Percentiles rank a stretch among this genome's conserved stretches.
Conservation (phyloP, 2,113 vertebrate species). For the Pantherophis guttatus region DNA sequence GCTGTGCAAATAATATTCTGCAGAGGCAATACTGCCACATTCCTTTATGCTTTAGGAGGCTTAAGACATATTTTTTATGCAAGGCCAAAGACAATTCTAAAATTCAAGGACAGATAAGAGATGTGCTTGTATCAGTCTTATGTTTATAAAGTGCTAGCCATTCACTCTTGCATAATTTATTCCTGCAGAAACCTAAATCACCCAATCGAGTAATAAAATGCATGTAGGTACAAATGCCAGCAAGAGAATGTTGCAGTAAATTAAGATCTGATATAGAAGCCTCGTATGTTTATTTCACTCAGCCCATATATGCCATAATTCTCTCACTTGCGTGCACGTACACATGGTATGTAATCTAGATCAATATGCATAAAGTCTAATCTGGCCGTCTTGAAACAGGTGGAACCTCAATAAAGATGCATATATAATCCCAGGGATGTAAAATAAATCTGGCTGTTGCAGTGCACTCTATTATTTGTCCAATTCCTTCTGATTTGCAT, state of each 20-base stretch:
- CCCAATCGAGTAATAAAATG: slow-evolving; percentile 54
- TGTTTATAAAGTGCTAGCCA: slow-evolving; percentile 52
- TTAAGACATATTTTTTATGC: slow-evolving; percentile 45
- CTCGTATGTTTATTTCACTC: slow-evolving; percentile 38
- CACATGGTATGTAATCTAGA: slow-evolving; percentile 19
- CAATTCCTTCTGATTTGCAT: neutral
- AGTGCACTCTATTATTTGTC: neutral
- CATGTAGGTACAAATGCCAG: slow-evolving; percentile 40
- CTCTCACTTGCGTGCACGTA: neutral
- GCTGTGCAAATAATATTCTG: slow-evolving; percentile 45
- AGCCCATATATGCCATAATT: neutral
- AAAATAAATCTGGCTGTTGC: neutral
- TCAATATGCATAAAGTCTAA: slow-evolving; percentile 22
- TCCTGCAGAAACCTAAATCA: slow-evolving; percentile 57
- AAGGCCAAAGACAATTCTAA: slow-evolving; percentile 54
- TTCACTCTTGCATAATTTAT: slow-evolving; percentile 53
- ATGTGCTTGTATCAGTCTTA: slow-evolving; percentile 36
- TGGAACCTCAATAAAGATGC: slow-evolving; percentile 14
- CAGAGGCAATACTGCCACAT: neutral
- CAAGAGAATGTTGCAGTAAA: slow-evolving; percentile 50
- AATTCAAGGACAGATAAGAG: slow-evolving; percentile 63
- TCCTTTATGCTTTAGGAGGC: slow-evolving; percentile 33
- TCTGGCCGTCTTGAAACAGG: neutral
- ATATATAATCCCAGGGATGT: neutral
- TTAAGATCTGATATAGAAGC: slow-evolving; percentile 49